Percentiles rank a stretch among this genome's conserved stretches.
Conservation (phyloP, 1,140 invertebrate genomes). For the Drosophila miranda region DNA sequence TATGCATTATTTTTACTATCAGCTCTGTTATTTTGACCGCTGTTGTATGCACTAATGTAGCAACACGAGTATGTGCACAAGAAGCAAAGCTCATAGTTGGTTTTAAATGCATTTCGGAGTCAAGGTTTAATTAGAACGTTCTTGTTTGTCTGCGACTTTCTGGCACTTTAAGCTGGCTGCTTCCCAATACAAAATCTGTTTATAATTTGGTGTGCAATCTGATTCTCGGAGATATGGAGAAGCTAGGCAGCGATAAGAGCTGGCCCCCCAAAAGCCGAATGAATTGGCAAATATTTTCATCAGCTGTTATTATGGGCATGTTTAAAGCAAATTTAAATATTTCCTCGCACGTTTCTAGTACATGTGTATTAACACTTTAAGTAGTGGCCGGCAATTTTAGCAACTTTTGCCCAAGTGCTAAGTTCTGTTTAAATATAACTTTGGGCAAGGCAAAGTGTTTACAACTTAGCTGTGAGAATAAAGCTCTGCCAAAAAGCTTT, state of each 20-base stretch:
- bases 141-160: slow-evolving; percentile 11
- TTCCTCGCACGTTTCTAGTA: slow-evolving; percentile 31
- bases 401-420: slow-evolving; percentile 28
- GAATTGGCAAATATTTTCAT: slow-evolving; percentile 25
- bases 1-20: too few relatives aligned
- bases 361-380: slow-evolving; percentile 44
- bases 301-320: slow-evolving; percentile 46
- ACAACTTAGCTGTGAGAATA: neutral
- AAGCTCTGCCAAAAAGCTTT: slow-evolving; percentile 43
- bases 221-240: slow-evolving; percentile 6
- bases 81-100: neutral
- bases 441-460: neutral
- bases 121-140: slow-evolving; percentile 44
- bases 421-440: slow-evolving; percentile 39
- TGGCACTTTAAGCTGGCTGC: slow-evolving; percentile 11
- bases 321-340: slow-evolving; percentile 42
- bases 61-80: too few relatives aligned
- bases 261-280: slow-evolving; percentile 1
- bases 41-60: too few relatives aligned
- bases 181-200: slow-evolving; percentile 15
- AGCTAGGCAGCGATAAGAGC: slow-evolving; percentile 19
- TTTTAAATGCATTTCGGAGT: slow-evolving; percentile 24
- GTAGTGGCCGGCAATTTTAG: slow-evolving; percentile 11
- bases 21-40: too few relatives aligned
- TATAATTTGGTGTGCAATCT: slow-evolving; percentile 1